phyloP scores from a whole-genome alignment of 2,888 invertebrate genomes.

The Lamellibrachia satsuma region DNA sequence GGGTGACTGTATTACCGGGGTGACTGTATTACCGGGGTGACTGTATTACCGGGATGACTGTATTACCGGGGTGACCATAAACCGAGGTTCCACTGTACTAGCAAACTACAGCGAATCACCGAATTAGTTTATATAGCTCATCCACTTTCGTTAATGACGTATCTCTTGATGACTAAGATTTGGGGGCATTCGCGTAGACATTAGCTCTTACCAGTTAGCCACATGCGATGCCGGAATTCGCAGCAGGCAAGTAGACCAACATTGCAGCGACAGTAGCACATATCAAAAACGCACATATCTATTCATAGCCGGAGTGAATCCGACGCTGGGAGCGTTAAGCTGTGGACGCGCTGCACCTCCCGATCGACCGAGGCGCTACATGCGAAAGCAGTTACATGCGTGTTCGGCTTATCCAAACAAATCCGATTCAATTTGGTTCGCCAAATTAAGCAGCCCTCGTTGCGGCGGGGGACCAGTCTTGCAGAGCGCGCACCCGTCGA shows the following conservation, averaged over 20 bases:
- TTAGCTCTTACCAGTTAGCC: neutral
- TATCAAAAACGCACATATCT: neutral
- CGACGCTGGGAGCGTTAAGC: neutral
- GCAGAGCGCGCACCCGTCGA: neutral
- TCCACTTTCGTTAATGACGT: too few relatives aligned
- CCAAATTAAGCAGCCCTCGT: conserved; percentile 17
- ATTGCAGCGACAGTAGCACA: neutral
- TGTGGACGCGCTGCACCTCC: neutral
- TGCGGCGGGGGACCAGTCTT: neutral
- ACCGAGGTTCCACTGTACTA: too few relatives aligned
- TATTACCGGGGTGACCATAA: too few relatives aligned
- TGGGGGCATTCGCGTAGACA: neutral
- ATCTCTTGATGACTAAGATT: neutral
- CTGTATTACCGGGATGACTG: too few relatives aligned
- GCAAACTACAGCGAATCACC: too few relatives aligned
- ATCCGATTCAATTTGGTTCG: neutral
- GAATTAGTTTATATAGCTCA: too few relatives aligned
- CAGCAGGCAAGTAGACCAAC: neutral
- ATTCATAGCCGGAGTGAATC: neutral
- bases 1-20: too few relatives aligned
- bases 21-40: too few relatives aligned
- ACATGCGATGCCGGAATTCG: neutral
- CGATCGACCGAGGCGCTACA: neutral
- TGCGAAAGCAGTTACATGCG: conserved; percentile 1
- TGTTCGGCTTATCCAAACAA: neutral